Evolutionary conservation across 2,797 vertebrate species (phyloP).

Genomic region (Simalia tracyae): DNA sequence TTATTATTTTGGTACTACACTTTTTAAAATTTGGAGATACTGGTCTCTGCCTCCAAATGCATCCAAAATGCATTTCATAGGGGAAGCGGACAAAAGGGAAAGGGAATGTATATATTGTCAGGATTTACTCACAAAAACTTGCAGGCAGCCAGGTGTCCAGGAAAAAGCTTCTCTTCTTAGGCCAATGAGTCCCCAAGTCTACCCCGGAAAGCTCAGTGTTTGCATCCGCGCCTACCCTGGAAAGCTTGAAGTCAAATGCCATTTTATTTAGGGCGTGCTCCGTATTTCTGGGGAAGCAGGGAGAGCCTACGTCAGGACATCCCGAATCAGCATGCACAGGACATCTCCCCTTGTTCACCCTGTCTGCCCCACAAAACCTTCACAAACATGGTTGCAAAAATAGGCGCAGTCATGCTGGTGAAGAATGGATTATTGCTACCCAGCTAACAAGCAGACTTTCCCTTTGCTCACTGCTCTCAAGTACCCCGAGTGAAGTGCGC

Average conservation of each 20-base stretch:
- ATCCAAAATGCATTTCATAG: not conserved
- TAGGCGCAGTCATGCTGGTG: constrained; percentile 16
- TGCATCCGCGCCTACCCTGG: not conserved
- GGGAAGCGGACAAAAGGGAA: not conserved
- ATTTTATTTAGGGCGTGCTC: not conserved
- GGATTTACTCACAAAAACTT: not conserved
- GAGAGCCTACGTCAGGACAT: not conserved
- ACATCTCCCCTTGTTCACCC: not conserved
- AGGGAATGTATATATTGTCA: not conserved
- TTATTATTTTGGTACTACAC: not conserved
- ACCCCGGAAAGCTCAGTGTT: not conserved
- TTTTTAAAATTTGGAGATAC: not conserved
- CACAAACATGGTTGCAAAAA: constrained; percentile 1
- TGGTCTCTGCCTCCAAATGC: not conserved
- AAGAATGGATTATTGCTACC: not conserved
- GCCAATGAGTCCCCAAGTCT: not conserved
- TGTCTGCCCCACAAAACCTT: not conserved
- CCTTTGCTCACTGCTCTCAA: constrained; percentile 15
- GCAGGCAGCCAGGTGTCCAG: not conserved
- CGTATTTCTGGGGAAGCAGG: not conserved
- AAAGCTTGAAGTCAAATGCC: not conserved
- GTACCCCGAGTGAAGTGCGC: not conserved
- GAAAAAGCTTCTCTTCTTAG: not conserved
- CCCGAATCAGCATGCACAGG: not conserved
- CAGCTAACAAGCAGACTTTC: constrained; percentile 6